These are phyloP conservation scores for Rhadinocentrus ornatus DNA, from an alignment of 2,797 vertebrate genomes.

Conservation along the genomic window DNA sequence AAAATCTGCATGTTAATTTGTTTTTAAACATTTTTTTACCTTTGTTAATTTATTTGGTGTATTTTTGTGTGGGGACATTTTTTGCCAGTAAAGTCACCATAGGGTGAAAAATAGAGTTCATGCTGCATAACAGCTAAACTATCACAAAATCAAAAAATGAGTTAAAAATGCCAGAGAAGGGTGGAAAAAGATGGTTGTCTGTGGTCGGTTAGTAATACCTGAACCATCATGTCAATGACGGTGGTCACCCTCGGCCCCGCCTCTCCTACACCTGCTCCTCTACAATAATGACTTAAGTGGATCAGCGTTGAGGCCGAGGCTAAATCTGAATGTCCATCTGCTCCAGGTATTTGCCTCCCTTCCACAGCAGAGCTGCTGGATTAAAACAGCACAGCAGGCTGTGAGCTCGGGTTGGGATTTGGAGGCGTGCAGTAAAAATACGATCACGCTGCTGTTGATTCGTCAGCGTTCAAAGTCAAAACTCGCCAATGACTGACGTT, in stretches of 20 bases:
- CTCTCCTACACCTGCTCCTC: conserved; percentile 42
- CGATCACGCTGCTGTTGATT: background rate
- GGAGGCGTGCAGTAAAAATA: conserved; percentile 2
- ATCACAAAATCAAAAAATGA: too few relatives aligned
- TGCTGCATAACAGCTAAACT: too few relatives aligned
- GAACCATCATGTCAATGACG: conserved; percentile 7
- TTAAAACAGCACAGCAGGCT: conserved; percentile 65
- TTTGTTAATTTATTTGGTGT: too few relatives aligned
- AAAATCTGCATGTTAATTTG: too few relatives aligned
- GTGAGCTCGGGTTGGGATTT: conserved; percentile 12
- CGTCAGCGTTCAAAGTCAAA: background rate
- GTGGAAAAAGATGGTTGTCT: background rate
- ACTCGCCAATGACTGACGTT: background rate
- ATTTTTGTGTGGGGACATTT: too few relatives aligned
- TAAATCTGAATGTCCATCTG: conserved; percentile 82
- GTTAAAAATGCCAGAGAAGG: too few relatives aligned
- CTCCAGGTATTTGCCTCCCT: conserved; percentile 38
- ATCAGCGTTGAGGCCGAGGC: conserved; percentile 69
- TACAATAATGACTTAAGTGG: conserved; percentile 82
- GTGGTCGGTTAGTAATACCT: conserved; percentile 7
- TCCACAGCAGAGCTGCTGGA: conserved; percentile 53
- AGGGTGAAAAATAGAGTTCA: too few relatives aligned
- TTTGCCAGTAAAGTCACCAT: too few relatives aligned
- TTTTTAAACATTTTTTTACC: too few relatives aligned
- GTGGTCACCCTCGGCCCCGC: conserved; percentile 30